A percentile compares a stretch with the other conserved stretches of the same genome.
Conservation (phyloP, 1,140 invertebrate species). For the Bombus confusus region DNA sequence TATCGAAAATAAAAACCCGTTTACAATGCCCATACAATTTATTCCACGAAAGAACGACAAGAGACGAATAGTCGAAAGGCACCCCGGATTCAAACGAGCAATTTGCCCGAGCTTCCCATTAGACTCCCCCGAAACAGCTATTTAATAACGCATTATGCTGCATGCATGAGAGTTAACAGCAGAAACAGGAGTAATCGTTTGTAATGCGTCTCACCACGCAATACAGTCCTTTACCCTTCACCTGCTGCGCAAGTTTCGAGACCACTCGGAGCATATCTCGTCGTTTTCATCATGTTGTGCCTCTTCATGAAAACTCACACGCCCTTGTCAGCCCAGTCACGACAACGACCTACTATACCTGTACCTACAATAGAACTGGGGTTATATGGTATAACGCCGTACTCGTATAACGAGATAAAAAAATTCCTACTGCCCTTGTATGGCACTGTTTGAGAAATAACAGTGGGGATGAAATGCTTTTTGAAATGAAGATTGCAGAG, state of each 20-base stretch:
- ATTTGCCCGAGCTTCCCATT: conserved; percentile 20
- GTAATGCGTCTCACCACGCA: conserved; percentile 40
- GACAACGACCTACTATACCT: background rate
- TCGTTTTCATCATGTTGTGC: background rate
- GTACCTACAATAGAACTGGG: background rate
- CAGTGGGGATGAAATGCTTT: too few species aligned
- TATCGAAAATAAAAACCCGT: background rate
- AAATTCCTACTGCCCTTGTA: background rate
- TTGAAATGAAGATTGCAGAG: too few species aligned
- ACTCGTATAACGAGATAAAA: background rate
- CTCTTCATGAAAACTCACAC: conserved; percentile 20
- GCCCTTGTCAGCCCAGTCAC: background rate
- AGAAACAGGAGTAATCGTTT: conserved; percentile 34
- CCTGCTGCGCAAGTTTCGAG: conserved; percentile 19
- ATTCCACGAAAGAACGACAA: background rate
- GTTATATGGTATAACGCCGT: background rate
- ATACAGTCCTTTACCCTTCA: conserved; percentile 42
- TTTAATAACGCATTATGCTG: conserved; percentile 27
- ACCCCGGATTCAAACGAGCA: background rate
- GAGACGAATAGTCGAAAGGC: background rate
- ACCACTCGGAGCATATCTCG: conserved; percentile 11
- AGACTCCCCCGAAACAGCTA: background rate
- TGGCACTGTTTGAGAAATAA: too few species aligned
- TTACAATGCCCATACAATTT: too few species aligned
- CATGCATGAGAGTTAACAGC: background rate